phyloP scores from a whole-genome alignment of 2,113 vertebrate species.

The Ptychochromis oligacanthus region DNA sequence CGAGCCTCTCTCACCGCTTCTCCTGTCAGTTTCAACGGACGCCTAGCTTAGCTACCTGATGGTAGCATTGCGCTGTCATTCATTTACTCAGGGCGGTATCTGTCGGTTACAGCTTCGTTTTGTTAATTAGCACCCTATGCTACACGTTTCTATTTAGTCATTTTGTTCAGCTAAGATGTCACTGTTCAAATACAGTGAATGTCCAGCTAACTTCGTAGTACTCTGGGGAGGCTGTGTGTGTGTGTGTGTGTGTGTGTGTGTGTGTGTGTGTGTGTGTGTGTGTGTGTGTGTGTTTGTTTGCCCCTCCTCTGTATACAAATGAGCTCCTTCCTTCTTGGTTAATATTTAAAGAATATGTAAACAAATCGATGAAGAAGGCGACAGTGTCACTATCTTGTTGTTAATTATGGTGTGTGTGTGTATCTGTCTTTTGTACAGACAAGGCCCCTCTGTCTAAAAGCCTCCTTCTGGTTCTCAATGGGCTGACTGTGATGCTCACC shows the following conservation, averaged over 20 bases:
- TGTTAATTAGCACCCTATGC: background rate
- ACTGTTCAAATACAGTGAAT: background rate
- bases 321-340: background rate
- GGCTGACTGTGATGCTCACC: constrained; percentile 76
- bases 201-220: background rate
- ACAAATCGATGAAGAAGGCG: background rate
- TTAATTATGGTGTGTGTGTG: background rate
- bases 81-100: constrained; percentile 37
- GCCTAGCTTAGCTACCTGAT: constrained; percentile 18
- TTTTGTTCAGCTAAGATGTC: background rate
- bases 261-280: background rate
- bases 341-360: background rate
- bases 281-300: background rate
- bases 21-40: background rate
- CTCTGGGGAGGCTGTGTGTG: background rate
- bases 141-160: background rate
- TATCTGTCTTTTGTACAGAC: constrained; percentile 61
- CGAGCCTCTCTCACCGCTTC: background rate
- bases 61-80: constrained; percentile 69
- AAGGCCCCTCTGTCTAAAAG: constrained; percentile 82
- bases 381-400: background rate
- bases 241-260: background rate
- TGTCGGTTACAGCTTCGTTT: background rate
- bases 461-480: constrained; percentile 78
- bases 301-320: background rate